A percentile compares a stretch with the other conserved stretches of the same genome.
Evolutionary conservation across 2,888 invertebrate genomes (phyloP).

Genomic region (Timandra comae): DNA sequence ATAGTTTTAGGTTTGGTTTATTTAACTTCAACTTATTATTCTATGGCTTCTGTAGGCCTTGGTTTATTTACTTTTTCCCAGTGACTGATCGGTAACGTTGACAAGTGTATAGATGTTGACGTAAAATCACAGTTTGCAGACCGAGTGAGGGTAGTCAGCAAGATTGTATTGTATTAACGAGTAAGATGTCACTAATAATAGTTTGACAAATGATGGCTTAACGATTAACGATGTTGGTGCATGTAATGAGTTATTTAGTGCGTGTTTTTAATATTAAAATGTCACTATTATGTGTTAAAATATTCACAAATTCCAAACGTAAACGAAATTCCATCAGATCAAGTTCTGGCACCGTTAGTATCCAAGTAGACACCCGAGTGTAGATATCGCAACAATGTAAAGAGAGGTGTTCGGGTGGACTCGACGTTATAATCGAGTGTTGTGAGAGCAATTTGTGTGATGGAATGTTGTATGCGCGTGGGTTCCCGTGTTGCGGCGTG

Average conservation of each 20-base stretch:
- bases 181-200: conserved; percentile 30
- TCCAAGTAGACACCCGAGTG: conserved; percentile 7
- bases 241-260: conserved; percentile 53
- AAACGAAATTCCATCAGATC: conserved; percentile 33
- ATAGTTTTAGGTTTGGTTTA: no score
- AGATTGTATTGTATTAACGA: conserved; percentile 2
- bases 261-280: conserved; percentile 52
- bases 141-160: conserved; percentile 14
- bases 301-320: conserved; percentile 43
- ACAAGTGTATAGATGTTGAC: conserved; percentile 1
- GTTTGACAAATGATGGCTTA: conserved; percentile 24
- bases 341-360: conserved; percentile 43
- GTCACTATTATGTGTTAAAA: conserved; percentile 50
- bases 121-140: no score
- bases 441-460: conserved; percentile 25
- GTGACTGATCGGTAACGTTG: background rate
- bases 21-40: no score
- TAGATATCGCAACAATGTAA: conserved; percentile 11
- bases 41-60: no score
- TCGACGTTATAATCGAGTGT: conserved; percentile 41
- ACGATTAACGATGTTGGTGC: conserved; percentile 54
- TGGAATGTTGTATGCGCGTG: conserved; percentile 30
- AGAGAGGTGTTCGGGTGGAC: conserved; percentile 61
- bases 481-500: conserved; percentile 30
- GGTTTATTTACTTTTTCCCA: background rate